Evolutionary conservation across 2,888 invertebrate species (phyloP), one percentile per base, ranked within the genome.

Genomic region (Cerastis leucographa): DNA sequence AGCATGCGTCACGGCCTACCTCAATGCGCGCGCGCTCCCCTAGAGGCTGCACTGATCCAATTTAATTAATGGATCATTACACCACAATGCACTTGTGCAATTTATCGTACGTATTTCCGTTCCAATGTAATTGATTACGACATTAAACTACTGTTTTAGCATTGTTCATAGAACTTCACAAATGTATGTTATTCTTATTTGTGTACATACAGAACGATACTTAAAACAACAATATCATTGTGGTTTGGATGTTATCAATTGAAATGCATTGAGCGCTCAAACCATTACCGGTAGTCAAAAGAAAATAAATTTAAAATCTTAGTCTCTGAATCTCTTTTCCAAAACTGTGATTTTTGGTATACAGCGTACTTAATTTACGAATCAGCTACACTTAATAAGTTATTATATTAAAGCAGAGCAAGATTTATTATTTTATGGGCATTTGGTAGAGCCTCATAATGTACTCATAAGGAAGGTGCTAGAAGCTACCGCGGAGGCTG

Each of bases 1-100:
- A 87, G 81, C 90, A 92, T 92, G 93, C 97, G 97, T 97, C 97
- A 97, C 95, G 96, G 94, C 97, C 97, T 96, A 97, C 97, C 97
- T 97, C 97, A 97, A 97, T 96, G 95, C 96, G 96, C 95, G 93
- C 95, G 95, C 95, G 96, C 96, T 94, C 96, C 94, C 94, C 93
- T 93, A 93, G 95, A 96, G 95, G 96, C 94, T 96, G 95, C 94
- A 94, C 92, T 91, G 92, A 90, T 93, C 93, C 90, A 92, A 94
- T 94, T 93, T 92, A 92, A 93, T 93, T 91, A 91, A 88, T 91
- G 82, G 89, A 89, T 85, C 88, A 89, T 87, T 88, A 83, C 76
- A 85, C 72, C 68, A 78, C 77, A 78, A 83, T 78, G 78, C 83
- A 62, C 71, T 76, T 71, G 77, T 77, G 81, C 49, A 78, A 74